Evolutionary conservation across 2,888 invertebrate species (phyloP), one percentile per base, ranked within the genome.

Genomic region (Heliconius aoede): DNA sequence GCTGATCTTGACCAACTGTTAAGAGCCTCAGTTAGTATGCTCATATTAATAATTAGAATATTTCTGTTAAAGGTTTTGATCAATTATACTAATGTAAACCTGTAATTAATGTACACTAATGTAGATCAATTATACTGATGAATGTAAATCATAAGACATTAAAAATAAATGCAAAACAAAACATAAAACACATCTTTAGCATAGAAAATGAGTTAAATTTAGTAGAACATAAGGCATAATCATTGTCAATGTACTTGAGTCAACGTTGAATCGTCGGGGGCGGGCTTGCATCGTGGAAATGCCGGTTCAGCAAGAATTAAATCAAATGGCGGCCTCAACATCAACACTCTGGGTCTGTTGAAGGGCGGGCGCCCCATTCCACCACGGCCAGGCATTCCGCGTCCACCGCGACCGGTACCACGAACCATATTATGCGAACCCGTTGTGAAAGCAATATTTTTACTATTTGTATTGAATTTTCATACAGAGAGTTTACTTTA

Each of bases 261-360:
- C 60, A 99, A 95, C 0, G 96, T 95, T 4, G 97, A 95, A 87
- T 99, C 99, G 85, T 99, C 99, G 0, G 97, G 95, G 0, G 96
- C 95, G 0, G 98, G 96, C 82, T 94, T 94, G 21, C 98, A 97
- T 83, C 97, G 95, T 0, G 98, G 98, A 86, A 99, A 99, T 1
- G 97, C 96, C 61, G 97, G 96, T 87, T 99, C 99, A 78, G 98
- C 98, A 51, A 98, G 92, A 2, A 97, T 97, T 78, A 98, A 93
- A 87, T 98, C 98, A 84, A 98, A 98, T 0, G 98, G 98, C 84
- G 98, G 97, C 51, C 97, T 95, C 78, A 88, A 90, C 94, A 92
- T 88, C 80, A 91, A 73, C n/a, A 92, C 88, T 46, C 94, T 86
- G 2, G 94, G 94, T 76, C 94, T 89, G 82, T 89, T 92, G 83